Conservation (phyloP, 2,113 vertebrate genomes). For the Tragelaphus buxtoni region DNA sequence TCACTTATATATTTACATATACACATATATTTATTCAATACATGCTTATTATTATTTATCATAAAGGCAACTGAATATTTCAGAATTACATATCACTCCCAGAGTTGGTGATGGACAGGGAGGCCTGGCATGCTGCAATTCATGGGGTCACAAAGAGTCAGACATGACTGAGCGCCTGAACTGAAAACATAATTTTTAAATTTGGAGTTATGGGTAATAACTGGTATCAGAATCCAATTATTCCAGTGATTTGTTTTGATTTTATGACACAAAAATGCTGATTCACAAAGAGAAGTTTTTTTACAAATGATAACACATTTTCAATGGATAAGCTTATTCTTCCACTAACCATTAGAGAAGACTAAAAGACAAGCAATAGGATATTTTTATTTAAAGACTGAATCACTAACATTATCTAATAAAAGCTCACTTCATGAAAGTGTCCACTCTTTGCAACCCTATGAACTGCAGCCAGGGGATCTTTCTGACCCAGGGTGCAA, state of each 20-base stretch:
- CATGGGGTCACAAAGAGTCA: background rate
- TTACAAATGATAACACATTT: background rate
- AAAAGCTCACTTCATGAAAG: background rate
- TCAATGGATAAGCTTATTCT: background rate
- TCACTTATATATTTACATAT: background rate
- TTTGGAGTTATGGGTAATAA: background rate
- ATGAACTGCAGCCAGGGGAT: background rate
- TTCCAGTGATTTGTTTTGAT: slow-evolving; percentile 17
- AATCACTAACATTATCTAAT: background rate
- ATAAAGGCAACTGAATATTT: slow-evolving; percentile 11
- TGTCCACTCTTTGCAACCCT: background rate
- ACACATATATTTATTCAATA: background rate
- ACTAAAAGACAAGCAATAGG: background rate
- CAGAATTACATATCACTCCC: background rate
- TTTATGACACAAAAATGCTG: background rate
- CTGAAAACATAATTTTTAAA: slow-evolving; percentile 34
- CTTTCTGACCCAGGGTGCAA: background rate
- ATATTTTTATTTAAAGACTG: slow-evolving; percentile 11
- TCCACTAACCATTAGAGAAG: slow-evolving; percentile 2
- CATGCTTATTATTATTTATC: background rate
- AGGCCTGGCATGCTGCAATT: background rate
- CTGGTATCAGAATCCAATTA: background rate
- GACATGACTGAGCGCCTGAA: background rate
- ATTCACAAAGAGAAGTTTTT: background rate
- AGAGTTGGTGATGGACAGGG: background rate